Evolutionary conservation across 2,113 vertebrate genomes (phyloP), one percentile per base, ranked within the genome.

Genomic region (Patagioenas fasciata): DNA sequence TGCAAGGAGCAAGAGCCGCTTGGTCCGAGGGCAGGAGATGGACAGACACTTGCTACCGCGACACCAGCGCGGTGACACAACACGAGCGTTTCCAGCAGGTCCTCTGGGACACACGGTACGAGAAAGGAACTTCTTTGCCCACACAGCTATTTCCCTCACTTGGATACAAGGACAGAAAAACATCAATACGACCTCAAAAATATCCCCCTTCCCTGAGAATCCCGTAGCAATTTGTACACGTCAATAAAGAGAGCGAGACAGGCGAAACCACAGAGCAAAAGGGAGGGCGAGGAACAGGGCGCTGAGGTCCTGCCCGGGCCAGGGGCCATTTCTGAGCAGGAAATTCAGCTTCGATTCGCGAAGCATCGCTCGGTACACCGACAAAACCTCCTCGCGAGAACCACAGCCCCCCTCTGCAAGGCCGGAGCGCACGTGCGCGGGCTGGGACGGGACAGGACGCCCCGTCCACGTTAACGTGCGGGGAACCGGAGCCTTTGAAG

Each of bases 61-160:
- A 47, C 6, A 13, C 10, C 15, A n/a, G 34, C 3, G 3, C 2
- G 32, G 42, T 11, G 24, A 26, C 23, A 2, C 2, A 7, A 6
- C 51, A 16, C 4, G 0, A 11, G 66, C 62, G 6, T 28, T 53
- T 16, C 26, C 23, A 48, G 4, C 2, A 4, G 29, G 53, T 51
- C 71, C n/a, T 32, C 38, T 0, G 0, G 71, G 62, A 18, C 1
- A 12, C 50, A 13, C 0, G 0, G 48, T 0, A 47, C 14, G 18
- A 54, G 65, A 34, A 71, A 28, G 38, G 32, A 75, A 47, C 36
- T 11, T 60, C 19, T n/a, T 9, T 19, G 32, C 29, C 75, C 31
- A 74, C 24, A 24, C 51, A 32, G 34, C 26, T 6, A 28, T 16
- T 66, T 51, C 26, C 47, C 81, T 81, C 34, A 18, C 21, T 69